phyloP scores from a whole-genome alignment of 2,888 invertebrate genomes.

The Bellardia pandia region DNA sequence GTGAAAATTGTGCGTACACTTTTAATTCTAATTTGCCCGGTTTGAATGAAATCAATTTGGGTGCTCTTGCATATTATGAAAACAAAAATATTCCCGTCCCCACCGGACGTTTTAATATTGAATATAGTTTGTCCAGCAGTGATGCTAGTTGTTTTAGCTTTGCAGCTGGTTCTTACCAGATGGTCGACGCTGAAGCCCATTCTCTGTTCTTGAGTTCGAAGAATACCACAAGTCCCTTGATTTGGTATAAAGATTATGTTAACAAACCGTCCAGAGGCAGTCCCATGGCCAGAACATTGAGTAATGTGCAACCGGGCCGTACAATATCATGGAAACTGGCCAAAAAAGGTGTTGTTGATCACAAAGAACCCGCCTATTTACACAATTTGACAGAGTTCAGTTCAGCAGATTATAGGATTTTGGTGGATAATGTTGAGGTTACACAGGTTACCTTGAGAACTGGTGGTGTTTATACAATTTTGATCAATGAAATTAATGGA shows the following conservation, averaged over 20 bases:
- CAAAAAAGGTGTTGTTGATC: conserved; percentile 73
- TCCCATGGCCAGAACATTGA: conserved; percentile 79
- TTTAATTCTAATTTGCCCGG: conserved; percentile 76
- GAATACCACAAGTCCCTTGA: conserved; percentile 53
- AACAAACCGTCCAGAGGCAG: conserved; percentile 81
- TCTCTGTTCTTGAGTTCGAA: conserved; percentile 78
- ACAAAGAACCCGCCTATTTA: conserved; percentile 74
- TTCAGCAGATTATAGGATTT: conserved; percentile 76
- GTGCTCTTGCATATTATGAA: conserved; percentile 74
- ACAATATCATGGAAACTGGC: conserved; percentile 76
- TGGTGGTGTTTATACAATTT: conserved; percentile 83
- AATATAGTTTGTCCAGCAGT: conserved; percentile 37
- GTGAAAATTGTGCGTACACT: conserved; percentile 84
- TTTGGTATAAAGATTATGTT: conserved; percentile 77
- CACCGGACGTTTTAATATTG: conserved; percentile 41
- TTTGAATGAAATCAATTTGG: conserved; percentile 73
- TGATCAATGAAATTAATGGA: conserved; percentile 74
- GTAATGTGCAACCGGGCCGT: conserved; percentile 74
- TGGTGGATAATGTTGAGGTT: conserved; percentile 71
- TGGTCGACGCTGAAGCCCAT: conserved; percentile 76
- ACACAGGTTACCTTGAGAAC: conserved; percentile 75
- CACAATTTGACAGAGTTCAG: conserved; percentile 75
- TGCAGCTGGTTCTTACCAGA: background rate
- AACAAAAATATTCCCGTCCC: conserved; percentile 76
- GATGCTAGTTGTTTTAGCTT: conserved; percentile 36